Conservation (phyloP, 2,797 vertebrate genomes). For the Erpetoichthys calabaricus region DNA sequence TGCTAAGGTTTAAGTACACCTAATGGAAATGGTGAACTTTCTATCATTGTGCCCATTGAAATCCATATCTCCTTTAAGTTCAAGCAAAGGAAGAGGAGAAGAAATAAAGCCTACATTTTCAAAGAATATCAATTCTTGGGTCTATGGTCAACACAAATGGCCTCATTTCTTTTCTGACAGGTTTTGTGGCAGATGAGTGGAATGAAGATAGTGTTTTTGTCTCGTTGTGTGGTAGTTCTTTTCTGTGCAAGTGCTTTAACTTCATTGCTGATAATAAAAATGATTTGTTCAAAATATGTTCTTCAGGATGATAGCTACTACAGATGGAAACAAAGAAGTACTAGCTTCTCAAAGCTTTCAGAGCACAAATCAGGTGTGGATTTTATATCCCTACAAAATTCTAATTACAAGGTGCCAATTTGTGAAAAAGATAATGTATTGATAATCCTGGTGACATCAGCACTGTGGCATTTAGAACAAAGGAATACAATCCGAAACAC, state of each 20-base stretch:
- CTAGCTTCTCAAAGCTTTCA: not conserved
- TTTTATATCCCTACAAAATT: conserved; percentile 8
- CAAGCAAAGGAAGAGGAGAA: too few relatives aligned
- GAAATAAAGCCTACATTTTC: too few relatives aligned
- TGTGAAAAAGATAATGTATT: conserved; percentile 5
- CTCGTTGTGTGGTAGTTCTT: conserved; percentile 8
- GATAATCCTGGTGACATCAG: conserved; percentile 13
- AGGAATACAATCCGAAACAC: conserved; percentile 4
- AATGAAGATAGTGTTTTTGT: conserved; percentile 15
- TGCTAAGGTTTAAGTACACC: too few relatives aligned
- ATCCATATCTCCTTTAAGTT: too few relatives aligned
- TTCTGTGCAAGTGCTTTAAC: conserved; percentile 14
- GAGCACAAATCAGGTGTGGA: conserved; percentile 11
- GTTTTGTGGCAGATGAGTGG: not conserved
- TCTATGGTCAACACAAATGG: too few relatives aligned
- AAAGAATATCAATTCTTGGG: too few relatives aligned
- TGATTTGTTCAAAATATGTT: conserved; percentile 10
- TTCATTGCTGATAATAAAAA: conserved; percentile 13
- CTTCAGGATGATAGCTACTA: not conserved
- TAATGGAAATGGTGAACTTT: too few relatives aligned
- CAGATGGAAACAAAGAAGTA: not conserved
- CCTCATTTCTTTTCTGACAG: too few relatives aligned
- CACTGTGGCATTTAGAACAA: not conserved
- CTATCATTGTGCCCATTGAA: too few relatives aligned
- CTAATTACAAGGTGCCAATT: not conserved